These are phyloP conservation scores for Spea bombifrons DNA, from an alignment of 2,113 vertebrate genomes.

Conservation along the genomic window DNA sequence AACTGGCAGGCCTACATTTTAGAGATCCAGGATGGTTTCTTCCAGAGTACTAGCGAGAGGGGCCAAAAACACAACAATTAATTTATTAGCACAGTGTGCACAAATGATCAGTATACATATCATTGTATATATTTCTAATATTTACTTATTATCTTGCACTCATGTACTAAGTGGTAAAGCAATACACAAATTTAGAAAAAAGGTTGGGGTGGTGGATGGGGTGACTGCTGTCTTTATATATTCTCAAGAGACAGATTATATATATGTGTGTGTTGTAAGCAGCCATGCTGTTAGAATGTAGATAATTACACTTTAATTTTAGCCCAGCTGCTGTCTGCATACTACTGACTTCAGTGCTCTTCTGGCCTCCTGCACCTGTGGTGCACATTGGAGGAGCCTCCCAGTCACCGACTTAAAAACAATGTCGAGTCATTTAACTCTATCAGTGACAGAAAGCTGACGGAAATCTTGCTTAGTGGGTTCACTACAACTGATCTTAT, in stretches of 20 bases:
- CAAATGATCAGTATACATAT: background rate
- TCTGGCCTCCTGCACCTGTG: slow-evolving; percentile 10
- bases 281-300: background rate
- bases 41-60: too few relatives aligned
- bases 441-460: background rate
- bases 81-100: too few relatives aligned
- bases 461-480: too few relatives aligned
- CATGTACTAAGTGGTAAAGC: too few relatives aligned
- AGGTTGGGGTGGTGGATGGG: background rate
- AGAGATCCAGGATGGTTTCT: too few relatives aligned
- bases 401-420: background rate
- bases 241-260: slow-evolving; percentile 13
- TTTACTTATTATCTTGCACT: too few relatives aligned
- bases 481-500: too few relatives aligned
- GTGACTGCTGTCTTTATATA: background rate
- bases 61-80: too few relatives aligned
- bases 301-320: slow-evolving; percentile 22
- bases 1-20: too few relatives aligned
- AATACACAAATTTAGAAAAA: too few relatives aligned
- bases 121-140: background rate
- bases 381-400: background rate
- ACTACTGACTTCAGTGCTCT: background rate
- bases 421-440: background rate
- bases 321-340: slow-evolving; percentile 25
- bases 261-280: slow-evolving; percentile 1